Evolutionary conservation across 64 coral and sea anemone species (phyloP).

Genomic region (Porites lutea): DNA sequence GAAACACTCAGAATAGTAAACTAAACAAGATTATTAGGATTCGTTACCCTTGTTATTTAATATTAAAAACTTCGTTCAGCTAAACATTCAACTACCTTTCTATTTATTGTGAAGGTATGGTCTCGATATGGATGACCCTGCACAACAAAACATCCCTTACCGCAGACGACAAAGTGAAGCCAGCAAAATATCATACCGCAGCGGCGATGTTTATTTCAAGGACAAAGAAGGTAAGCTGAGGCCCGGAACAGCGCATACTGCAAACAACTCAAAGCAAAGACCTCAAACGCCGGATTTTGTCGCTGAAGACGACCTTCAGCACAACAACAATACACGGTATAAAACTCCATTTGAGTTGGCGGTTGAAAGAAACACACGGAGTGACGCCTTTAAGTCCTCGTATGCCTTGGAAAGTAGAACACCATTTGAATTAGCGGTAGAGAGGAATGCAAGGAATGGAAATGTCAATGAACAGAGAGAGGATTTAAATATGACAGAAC

Average conservation of each 20-base stretch:
- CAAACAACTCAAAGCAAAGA: neutral
- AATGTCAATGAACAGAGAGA: neutral
- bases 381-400: neutral
- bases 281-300: neutral
- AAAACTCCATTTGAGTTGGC: constrained; percentile 22
- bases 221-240: constrained; percentile 37
- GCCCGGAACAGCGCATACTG: neutral
- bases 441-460: constrained; percentile 7
- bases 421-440: neutral
- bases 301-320: neutral
- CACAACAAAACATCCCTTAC: neutral
- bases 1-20: too few species aligned
- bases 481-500: neutral
- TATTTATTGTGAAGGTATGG: neutral
- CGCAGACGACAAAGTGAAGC: neutral
- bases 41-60: too few species aligned
- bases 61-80: too few species aligned
- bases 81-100: neutral
- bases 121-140: neutral
- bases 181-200: constrained; percentile 52
- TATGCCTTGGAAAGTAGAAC: neutral
- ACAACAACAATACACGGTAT: neutral
- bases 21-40: too few species aligned
- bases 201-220: constrained; percentile 65
- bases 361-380: constrained; percentile 12